Conservation (phyloP, 2,113 vertebrate genomes). For the Campylorhamphus procurvoides region DNA sequence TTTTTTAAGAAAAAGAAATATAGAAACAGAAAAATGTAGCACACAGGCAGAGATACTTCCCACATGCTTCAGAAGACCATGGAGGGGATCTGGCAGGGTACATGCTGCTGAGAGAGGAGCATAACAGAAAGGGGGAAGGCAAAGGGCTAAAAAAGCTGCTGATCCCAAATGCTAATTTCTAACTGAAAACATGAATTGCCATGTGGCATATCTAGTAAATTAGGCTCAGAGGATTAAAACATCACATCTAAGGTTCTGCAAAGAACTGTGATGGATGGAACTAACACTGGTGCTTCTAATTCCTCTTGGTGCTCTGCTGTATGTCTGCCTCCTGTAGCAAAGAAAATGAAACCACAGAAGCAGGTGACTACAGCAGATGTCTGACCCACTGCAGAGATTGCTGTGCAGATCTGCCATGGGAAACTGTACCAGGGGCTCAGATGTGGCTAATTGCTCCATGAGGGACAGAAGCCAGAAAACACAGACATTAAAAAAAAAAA, state of each 20-base stretch:
- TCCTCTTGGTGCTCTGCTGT: not conserved
- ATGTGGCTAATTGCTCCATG: constrained; percentile 7
- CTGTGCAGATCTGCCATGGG: constrained; percentile 10
- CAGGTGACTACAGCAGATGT: not conserved
- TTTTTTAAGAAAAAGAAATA: no score
- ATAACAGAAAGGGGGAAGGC: not conserved
- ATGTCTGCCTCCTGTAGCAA: not conserved
- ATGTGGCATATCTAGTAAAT: not conserved
- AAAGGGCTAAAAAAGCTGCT: not conserved
- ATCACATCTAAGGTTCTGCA: not conserved
- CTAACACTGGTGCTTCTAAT: not conserved
- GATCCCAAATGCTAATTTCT: not conserved
- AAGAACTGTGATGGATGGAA: not conserved
- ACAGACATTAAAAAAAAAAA: not conserved
- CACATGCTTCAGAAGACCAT: not conserved
- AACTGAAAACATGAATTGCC: not conserved
- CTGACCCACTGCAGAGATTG: constrained; percentile 20
- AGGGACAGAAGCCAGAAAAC: constrained; percentile 17
- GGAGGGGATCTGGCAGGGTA: not conserved
- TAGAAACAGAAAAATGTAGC: not conserved
- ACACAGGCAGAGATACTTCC: not conserved
- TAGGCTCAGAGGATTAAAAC: constrained; percentile 16
- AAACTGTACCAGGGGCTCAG: not conserved
- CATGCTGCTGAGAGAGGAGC: not conserved
- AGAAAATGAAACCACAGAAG: not conserved